Conservation (phyloP, 2,113 vertebrate genomes). For the Cyprinodon tularosa region DNA sequence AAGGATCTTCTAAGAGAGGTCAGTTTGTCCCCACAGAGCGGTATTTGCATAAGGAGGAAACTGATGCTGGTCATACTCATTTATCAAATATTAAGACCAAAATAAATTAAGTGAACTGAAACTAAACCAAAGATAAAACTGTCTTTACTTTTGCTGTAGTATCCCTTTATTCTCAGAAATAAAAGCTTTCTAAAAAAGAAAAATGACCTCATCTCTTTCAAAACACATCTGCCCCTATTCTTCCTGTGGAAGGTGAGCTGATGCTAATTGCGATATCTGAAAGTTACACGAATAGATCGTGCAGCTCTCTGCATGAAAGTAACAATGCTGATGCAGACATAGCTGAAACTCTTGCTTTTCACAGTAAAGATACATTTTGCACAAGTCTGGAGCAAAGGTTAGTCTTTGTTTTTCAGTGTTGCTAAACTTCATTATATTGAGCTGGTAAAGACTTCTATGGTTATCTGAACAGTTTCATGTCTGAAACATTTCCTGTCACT, state of each 20-base stretch:
- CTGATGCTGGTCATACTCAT: neutral
- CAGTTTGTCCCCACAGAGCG: neutral
- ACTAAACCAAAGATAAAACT: neutral
- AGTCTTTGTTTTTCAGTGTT: slow-evolving; percentile 20
- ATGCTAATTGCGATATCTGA: neutral
- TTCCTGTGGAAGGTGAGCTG: neutral
- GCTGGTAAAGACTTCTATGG: neutral
- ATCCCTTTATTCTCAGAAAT: neutral
- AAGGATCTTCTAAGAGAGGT: slow-evolving; percentile 39
- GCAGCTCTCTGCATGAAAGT: neutral
- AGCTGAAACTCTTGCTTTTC: neutral
- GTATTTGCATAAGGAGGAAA: neutral
- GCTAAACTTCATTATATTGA: slow-evolving; percentile 2
- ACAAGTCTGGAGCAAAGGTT: slow-evolving; percentile 24
- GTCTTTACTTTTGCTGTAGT: no score
- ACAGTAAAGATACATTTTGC: neutral
- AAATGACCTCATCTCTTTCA: neutral
- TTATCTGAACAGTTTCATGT: neutral
- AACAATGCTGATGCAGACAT: neutral
- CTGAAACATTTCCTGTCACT: neutral
- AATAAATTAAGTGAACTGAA: neutral
- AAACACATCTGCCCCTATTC: neutral
- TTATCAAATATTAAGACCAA: neutral
- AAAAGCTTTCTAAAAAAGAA: neutral
- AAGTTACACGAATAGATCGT: neutral